Base-by-base conservation (phyloP, 1,140 invertebrate species). In the Habropoda laboriosa region DNA sequence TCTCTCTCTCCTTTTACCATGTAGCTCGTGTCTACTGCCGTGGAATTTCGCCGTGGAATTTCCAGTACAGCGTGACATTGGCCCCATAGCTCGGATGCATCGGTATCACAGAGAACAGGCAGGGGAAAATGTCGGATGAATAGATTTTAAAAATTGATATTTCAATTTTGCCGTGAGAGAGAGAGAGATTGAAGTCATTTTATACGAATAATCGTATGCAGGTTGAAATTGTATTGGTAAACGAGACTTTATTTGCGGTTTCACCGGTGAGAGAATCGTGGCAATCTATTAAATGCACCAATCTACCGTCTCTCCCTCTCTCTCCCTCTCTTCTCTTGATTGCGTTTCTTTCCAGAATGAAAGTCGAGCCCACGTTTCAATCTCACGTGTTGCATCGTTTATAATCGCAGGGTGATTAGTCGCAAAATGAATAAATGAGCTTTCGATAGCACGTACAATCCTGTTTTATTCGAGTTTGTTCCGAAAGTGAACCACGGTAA, bases 81-180 rank as follows among this genome's bases (percentile, higher is more conserved):
- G 0, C 38, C 3, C 24, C 53, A 58, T 42, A 71, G 24, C 27
- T 47, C 21, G 47, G 64, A 68, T 51, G 30, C 64, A 12, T 21
- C 0, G 1, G 21, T n/a, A n/a, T n/a, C n/a, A n/a, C n/a, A n/a
- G n/a, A 18, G 7, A 24, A 45, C 35, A 55, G n/a, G n/a, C n/a
- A n/a, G n/a, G n/a, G 32, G 40, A 40, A 35, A 60, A 72, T 57
- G 42, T 71, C 38, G 38, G 53, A 47, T 35, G 70, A 42, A 55
- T 42, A 30, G 49, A 40, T 30, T 71, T 71, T 71, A 71, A 71
- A 24, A 40, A 71, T 71, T 57, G 49, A 71, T 55, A 18, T 18
- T 71, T 40, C 51, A 42, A 71, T 70, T 18, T 55, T 8, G 32
- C 7, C 32, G 7, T n/a, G 21, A 35, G 32, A 3, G 27, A 49